Percentiles rank a stretch among this genome's conserved stretches.
phyloP scores from a whole-genome alignment of 1,140 invertebrate genomes.

The Physella acuta region DNA sequence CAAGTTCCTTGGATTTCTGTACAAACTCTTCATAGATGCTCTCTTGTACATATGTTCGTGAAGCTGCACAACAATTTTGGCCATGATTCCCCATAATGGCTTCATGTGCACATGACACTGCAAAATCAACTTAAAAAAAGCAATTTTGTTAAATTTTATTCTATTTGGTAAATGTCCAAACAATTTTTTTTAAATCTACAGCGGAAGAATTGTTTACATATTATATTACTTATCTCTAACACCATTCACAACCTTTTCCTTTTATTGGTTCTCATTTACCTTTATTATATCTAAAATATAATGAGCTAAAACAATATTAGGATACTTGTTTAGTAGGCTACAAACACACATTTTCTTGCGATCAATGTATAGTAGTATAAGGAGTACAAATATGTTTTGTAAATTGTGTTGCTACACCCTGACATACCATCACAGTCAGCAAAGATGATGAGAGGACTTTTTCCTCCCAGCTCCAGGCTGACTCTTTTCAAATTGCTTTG shows the following conservation, averaged over 20 bases:
- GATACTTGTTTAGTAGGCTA: background rate
- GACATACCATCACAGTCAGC: slow-evolving; percentile 73
- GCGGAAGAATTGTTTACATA: background rate
- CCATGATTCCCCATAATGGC: slow-evolving; percentile 79
- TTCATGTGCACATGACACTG: slow-evolving; percentile 73
- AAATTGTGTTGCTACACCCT: background rate
- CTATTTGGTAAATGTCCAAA: background rate
- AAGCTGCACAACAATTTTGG: slow-evolving; percentile 52
- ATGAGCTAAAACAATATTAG: background rate
- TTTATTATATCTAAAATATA: background rate
- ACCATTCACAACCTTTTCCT: background rate
- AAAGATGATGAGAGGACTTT: slow-evolving; percentile 84
- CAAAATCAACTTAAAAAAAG: slow-evolving; percentile 77
- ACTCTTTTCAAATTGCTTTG: slow-evolving; percentile 80
- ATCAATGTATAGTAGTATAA: background rate
- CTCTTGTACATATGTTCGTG: slow-evolving; percentile 53
- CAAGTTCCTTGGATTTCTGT: slow-evolving; percentile 64
- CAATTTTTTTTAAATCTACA: background rate
- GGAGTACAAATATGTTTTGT: background rate
- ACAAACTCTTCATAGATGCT: slow-evolving; percentile 55
- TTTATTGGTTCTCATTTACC: background rate
- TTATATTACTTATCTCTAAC: background rate
- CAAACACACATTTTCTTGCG: background rate
- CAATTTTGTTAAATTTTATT: background rate
- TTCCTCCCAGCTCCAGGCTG: slow-evolving; percentile 84